Percentiles rank a stretch among this genome's conserved stretches.
Conservation (phyloP, 2,113 vertebrate species). For the Psophia crepitans region DNA sequence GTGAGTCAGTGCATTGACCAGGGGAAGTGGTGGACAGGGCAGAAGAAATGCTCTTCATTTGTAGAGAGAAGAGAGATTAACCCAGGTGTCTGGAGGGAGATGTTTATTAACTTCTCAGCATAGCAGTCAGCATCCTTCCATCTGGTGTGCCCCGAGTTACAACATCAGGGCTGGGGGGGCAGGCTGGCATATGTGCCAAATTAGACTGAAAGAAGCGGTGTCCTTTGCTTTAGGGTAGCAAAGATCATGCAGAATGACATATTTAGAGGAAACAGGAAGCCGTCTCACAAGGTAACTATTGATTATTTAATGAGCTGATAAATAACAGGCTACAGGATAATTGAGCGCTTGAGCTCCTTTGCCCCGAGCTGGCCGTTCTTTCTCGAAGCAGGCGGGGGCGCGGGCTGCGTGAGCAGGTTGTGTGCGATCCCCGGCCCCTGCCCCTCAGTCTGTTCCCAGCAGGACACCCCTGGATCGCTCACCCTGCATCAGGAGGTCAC, state of each 20-base stretch:
- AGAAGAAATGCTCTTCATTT: not conserved
- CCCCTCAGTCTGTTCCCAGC: accelerated
- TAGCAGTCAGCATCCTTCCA: not conserved
- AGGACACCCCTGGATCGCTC: not conserved
- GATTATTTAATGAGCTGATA: constrained; percentile 26
- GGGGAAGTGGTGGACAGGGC: not conserved
- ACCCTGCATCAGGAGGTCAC: not conserved
- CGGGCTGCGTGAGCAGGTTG: too few species aligned
- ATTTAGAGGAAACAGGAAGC: not conserved
- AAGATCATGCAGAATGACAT: not conserved
- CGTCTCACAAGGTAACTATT: not conserved
- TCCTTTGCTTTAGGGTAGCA: not conserved
- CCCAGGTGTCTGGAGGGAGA: not conserved
- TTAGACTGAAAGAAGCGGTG: not conserved
- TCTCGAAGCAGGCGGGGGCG: not conserved
- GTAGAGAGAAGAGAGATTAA: not conserved
- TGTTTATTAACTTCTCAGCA: not conserved
- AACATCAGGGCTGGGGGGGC: not conserved
- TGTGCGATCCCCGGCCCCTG: not conserved
- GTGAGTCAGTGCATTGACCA: not conserved
- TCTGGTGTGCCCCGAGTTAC: not conserved
- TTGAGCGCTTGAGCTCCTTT: not conserved
- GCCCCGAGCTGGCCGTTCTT: not conserved
- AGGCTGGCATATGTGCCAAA: not conserved
- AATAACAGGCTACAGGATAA: not conserved